Evolutionary conservation across 2,797 vertebrate species (phyloP).

Genomic region (Tiaroga cobitis): DNA sequence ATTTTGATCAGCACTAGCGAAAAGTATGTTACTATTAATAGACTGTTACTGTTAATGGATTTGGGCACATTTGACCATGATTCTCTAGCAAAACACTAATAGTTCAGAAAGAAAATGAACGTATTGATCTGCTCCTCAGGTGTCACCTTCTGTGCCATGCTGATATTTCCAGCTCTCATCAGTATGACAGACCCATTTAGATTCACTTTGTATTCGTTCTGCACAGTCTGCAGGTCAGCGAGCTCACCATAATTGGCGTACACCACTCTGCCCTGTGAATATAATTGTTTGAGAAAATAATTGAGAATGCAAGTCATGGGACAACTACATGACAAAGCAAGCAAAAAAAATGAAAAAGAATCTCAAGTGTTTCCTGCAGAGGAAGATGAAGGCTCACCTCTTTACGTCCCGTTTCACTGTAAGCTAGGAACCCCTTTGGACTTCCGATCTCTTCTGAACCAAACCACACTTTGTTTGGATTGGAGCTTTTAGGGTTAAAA

Average conservation of each 20-base stretch:
- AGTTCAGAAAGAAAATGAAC: neutral
- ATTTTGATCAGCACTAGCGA: neutral
- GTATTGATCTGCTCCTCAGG: neutral
- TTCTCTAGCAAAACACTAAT: neutral
- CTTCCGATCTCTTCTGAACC: slow-evolving; percentile 53
- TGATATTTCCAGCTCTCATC: slow-evolving; percentile 84
- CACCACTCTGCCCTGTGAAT: slow-evolving; percentile 83
- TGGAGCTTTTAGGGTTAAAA: slow-evolving; percentile 58
- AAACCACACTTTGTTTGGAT: slow-evolving; percentile 68
- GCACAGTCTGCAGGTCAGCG: slow-evolving; percentile 78
- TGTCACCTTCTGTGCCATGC: slow-evolving; percentile 89
- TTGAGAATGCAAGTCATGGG: neutral
- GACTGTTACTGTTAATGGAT: neutral
- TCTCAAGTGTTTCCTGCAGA: neutral
- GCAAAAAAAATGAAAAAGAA: too few species aligned
- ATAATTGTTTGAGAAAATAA: neutral
- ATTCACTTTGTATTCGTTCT: neutral
- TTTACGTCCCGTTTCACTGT: slow-evolving; percentile 74
- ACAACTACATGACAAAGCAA: neutral
- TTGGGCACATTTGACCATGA: neutral
- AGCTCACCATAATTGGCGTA: slow-evolving; percentile 85
- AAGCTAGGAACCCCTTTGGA: slow-evolving; percentile 83
- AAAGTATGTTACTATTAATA: neutral
- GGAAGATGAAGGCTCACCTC: slow-evolving; percentile 71
- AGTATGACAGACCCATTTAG: slow-evolving; percentile 81